Percentiles rank a stretch among this genome's conserved stretches.
Evolutionary conservation across 2,797 vertebrate genomes (phyloP).

Genomic region (Mormyrus proboscirostris): DNA sequence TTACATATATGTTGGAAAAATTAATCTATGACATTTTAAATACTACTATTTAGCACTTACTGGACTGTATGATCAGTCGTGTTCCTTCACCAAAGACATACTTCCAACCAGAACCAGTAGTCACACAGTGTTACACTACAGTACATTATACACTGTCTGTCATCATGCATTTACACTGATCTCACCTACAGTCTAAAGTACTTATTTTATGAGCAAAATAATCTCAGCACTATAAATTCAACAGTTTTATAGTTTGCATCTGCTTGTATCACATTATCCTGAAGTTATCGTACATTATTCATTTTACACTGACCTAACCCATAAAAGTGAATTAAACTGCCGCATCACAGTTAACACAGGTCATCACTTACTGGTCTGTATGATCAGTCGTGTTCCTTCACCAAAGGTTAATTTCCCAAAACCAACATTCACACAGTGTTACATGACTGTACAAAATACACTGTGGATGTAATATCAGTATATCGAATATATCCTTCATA

Average conservation of each 20-base stretch:
- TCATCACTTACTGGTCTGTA: conserved; percentile 21
- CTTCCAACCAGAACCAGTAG: conserved; percentile 24
- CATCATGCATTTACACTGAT: neutral
- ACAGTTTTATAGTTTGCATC: neutral
- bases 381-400: conserved; percentile 47
- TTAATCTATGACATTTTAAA: neutral
- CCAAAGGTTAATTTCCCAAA: conserved; percentile 34
- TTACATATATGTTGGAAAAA: neutral
- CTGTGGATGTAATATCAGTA: neutral
- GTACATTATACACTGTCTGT: conserved; percentile 42
- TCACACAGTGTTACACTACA: conserved; percentile 51
- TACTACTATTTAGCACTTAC: neutral
- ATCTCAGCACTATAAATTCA: neutral
- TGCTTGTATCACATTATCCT: neutral
- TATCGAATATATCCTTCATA: neutral
- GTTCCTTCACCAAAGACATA: neutral
- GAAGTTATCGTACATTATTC: neutral
- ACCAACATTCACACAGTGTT: conserved; percentile 49
- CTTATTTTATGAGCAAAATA: neutral
- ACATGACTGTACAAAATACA: conserved; percentile 42
- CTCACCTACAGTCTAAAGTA: neutral
- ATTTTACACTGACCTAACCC: neutral
- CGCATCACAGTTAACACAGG: neutral
- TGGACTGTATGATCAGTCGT: neutral
- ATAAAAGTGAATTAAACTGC: neutral